Conservation (phyloP, 2,113 vertebrate species). For the Bolborhynchus lineola region DNA sequence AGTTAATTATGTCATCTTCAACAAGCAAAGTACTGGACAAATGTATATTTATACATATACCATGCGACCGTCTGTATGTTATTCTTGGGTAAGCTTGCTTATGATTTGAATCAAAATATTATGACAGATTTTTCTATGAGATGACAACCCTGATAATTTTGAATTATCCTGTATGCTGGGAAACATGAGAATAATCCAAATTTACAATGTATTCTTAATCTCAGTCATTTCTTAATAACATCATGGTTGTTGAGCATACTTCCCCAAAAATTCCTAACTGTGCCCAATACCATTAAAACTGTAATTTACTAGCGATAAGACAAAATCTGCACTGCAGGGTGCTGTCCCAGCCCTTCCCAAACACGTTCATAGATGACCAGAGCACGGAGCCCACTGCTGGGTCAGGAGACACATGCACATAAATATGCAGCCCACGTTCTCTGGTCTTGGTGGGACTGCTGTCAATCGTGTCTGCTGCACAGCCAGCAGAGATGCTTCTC, state of each 20-base stretch:
- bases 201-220: not conserved
- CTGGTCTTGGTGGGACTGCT: not conserved
- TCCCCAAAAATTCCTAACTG: not conserved
- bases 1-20: not conserved
- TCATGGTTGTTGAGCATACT: not conserved
- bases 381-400: not conserved
- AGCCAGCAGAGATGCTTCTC: not conserved
- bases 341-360: not conserved
- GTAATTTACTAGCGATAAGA: not conserved
- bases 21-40: not conserved
- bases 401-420: not conserved
- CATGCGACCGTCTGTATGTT: not conserved
- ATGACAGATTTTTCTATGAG: not conserved
- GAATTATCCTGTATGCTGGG: not conserved
- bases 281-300: not conserved
- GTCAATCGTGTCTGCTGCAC: not conserved
- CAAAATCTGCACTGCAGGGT: not conserved
- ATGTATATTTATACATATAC: not conserved
- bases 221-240: not conserved
- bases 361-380: rapidly evolving
- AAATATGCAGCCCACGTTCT: not conserved
- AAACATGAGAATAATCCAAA: not conserved
- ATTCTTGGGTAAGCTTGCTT: slow-evolving; percentile 5
- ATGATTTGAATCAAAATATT: slow-evolving; percentile 31
- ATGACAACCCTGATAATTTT: not conserved